These are phyloP conservation scores for Hirtodrosophila cameraria DNA, from an alignment of 2,888 invertebrate species.

Conservation along the genomic window DNA sequence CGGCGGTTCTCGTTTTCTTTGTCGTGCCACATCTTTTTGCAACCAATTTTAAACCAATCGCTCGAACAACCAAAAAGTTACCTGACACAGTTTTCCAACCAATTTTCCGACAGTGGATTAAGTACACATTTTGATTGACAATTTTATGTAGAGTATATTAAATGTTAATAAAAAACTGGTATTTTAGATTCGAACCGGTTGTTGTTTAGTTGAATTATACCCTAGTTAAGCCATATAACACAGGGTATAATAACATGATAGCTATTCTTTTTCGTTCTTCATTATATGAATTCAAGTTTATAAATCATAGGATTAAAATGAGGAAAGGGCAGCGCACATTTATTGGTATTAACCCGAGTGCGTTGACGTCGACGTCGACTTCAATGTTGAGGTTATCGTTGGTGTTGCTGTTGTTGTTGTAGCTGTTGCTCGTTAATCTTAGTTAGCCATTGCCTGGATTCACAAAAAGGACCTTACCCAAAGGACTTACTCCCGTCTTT, in stretches of 20 bases:
- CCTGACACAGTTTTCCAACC: too few relatives aligned
- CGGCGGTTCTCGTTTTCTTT: too few relatives aligned
- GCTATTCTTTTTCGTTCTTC: background rate
- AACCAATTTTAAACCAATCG: too few relatives aligned
- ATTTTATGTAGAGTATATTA: too few relatives aligned
- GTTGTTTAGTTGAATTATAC: too few relatives aligned
- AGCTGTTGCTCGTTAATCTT: conserved; percentile 48
- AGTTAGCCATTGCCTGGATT: conserved; percentile 44
- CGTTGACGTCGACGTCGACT: conserved; percentile 4
- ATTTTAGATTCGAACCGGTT: too few relatives aligned
- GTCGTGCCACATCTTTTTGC: too few relatives aligned
- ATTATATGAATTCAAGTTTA: conserved; percentile 32
- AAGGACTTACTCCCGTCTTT: background rate
- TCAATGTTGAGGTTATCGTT: background rate
- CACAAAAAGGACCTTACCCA: conserved; percentile 11
- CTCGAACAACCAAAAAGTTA: too few relatives aligned
- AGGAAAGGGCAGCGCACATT: conserved; percentile 33
- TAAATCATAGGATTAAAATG: conserved; percentile 55
- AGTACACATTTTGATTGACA: too few relatives aligned
- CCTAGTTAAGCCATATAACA: background rate
- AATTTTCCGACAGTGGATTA: too few relatives aligned
- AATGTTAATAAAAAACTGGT: too few relatives aligned
- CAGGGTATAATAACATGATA: conserved; percentile 6
- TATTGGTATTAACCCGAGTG: conserved; percentile 50
- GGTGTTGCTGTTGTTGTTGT: conserved; percentile 3